Conservation (phyloP, 1,140 invertebrate genomes). For the Drosophila eugracilis region DNA sequence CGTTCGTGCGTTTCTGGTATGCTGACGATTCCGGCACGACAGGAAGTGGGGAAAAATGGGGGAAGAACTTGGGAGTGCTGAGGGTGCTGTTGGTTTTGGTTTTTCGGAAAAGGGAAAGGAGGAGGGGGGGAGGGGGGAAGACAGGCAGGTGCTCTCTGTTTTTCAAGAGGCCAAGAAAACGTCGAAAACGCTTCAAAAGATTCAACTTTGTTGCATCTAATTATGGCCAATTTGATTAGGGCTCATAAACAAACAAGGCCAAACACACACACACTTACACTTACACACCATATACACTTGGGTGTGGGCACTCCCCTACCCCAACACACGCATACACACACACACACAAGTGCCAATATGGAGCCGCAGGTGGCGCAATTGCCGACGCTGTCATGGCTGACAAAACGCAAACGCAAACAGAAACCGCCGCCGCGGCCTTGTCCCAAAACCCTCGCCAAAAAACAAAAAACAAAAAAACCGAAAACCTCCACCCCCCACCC, state of each 20-base stretch:
- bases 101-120: background rate
- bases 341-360: constrained; percentile 68
- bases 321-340: background rate
- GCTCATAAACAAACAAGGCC: constrained; percentile 55
- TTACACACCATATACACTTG: constrained; percentile 2
- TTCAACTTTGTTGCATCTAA: constrained; percentile 70
- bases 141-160: no score
- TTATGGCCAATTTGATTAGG: constrained; percentile 70
- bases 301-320: background rate
- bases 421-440: constrained; percentile 73
- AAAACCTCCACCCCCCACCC: background rate
- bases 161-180: constrained; percentile 9
- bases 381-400: constrained; percentile 68
- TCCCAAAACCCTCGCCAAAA: constrained; percentile 35
- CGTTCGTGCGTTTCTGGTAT: constrained; percentile 55
- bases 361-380: constrained; percentile 72
- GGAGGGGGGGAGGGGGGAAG: no score
- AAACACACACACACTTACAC: constrained; percentile 13
- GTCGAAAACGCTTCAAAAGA: constrained; percentile 32
- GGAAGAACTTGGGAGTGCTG: no score
- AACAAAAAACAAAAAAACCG: background rate
- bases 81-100: background rate
- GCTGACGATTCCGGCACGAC: constrained; percentile 47
- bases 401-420: constrained; percentile 78
- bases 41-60: constrained; percentile 22